Conservation (phyloP, 37 sponge, comb jelly and placozoan species). For the Beroe forskalii region DNA sequence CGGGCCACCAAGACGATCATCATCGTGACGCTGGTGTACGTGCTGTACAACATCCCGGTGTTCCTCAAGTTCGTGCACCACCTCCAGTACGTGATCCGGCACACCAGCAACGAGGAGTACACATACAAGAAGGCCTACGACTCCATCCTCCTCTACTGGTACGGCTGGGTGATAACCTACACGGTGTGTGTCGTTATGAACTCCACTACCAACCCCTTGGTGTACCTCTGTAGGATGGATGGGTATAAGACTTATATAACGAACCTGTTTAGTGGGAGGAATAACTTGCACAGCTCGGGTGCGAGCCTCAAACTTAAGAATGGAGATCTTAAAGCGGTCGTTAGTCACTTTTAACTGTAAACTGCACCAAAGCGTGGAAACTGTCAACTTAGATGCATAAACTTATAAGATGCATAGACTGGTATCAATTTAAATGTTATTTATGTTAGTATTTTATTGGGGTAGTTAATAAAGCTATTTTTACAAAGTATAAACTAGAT, state of each 20-base stretch:
- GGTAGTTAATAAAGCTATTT: too few relatives aligned
- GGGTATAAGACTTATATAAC: conserved; percentile 4
- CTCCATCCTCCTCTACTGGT: conserved; percentile 52
- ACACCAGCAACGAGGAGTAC: not conserved
- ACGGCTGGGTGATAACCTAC: conserved; percentile 57
- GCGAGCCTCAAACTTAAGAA: not conserved
- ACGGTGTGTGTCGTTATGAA: conserved; percentile 55
- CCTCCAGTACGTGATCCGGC: conserved; percentile 4
- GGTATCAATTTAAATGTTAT: too few relatives aligned
- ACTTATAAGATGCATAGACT: too few relatives aligned
- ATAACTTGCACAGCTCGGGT: not conserved
- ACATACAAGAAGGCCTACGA: conserved; percentile 49
- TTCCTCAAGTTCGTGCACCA: conserved; percentile 53
- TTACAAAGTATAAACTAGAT: too few relatives aligned
- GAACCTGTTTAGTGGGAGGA: not conserved
- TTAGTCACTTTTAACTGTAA: not conserved
- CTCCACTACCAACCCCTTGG: conserved; percentile 46
- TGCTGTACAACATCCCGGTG: conserved; percentile 56
- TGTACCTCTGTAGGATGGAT: conserved; percentile 34
- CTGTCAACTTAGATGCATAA: too few relatives aligned
- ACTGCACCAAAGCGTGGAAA: too few relatives aligned
- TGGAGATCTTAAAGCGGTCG: not conserved
- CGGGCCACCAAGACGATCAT: conserved; percentile 52
- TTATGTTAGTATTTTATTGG: too few relatives aligned
- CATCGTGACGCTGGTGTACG: conserved; percentile 39